phyloP scores from a whole-genome alignment of 1,140 invertebrate species.

The Zelostemma sp. region DNA sequence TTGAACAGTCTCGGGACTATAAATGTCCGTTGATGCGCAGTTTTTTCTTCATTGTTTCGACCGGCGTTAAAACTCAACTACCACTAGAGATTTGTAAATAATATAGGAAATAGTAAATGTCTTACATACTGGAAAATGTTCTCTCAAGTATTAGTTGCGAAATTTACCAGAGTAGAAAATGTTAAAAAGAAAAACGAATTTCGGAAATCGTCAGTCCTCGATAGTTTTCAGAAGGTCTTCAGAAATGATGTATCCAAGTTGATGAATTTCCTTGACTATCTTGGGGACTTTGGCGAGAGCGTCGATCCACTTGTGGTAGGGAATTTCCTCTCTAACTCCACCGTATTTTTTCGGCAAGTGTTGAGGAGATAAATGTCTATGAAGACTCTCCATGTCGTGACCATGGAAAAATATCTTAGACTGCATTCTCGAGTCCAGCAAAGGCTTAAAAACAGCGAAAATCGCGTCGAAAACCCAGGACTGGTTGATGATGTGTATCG shows the following conservation, averaged over 20 bases:
- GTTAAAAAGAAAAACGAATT: too few relatives aligned
- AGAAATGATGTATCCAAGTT: slow-evolving; percentile 73
- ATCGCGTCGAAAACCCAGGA: slow-evolving; percentile 85
- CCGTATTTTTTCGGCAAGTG: slow-evolving; percentile 80
- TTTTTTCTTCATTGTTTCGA: too few relatives aligned
- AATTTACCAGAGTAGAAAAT: too few relatives aligned
- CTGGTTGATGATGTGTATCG: slow-evolving; percentile 83
- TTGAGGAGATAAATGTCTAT: slow-evolving; percentile 79
- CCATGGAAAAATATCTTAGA: slow-evolving; percentile 83
- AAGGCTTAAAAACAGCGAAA: slow-evolving; percentile 82
- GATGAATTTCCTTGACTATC: slow-evolving; percentile 76
- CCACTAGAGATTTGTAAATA: too few relatives aligned
- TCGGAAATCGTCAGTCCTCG: slow-evolving; percentile 27
- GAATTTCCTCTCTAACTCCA: slow-evolving; percentile 78
- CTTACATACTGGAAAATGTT: too few relatives aligned
- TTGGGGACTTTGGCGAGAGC: slow-evolving; percentile 71
- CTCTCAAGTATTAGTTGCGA: too few relatives aligned
- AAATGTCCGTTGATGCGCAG: too few relatives aligned
- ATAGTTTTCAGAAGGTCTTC: slow-evolving; percentile 51
- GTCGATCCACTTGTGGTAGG: slow-evolving; percentile 81
- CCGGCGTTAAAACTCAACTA: too few relatives aligned
- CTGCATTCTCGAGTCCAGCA: slow-evolving; percentile 77
- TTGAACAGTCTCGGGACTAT: too few relatives aligned
- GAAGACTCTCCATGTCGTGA: slow-evolving; percentile 79
- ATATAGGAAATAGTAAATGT: too few relatives aligned